Base-by-base conservation (phyloP, 2,113 vertebrate genomes). In the Psittacus erithacus region DNA sequence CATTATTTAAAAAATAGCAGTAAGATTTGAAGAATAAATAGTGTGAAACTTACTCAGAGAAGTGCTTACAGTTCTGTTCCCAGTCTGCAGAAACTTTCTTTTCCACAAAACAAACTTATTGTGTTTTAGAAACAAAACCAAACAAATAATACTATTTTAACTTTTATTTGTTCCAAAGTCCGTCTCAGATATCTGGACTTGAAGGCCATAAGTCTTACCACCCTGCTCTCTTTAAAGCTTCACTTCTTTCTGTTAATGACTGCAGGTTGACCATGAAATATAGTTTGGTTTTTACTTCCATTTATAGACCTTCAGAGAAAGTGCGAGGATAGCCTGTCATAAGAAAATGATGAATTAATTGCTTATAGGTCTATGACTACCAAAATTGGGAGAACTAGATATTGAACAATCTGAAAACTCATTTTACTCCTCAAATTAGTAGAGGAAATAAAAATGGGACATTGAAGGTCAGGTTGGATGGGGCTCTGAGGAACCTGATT, bases 381-480 rank as follows among this genome's bases (percentile, higher is more conserved):
- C 10, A 78, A 46, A 69, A 33, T 2, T 29, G 20, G 24, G 33
- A 80, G 6, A 39, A 38, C 5, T 44, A 18, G 35, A 14, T 43
- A 13, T 4, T 39, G 25, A 69, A 28, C 19, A 47, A 24, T 3
- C 22, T 43, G 27, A 70, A 80, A 88, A 52, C 49, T 47, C 15
- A 49, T 57, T 70, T 82, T 78, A 18, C 27, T 29, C 17, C 18
- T 79, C 43, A 55, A 78, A 43, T 8, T 28, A 12, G 9, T 17
- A 29, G 38, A 64, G 47, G 31, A 41, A 64, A 64, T 14, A 59
- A 81, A 49, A 11, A 7, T 17, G 27, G 6, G 41, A 44, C 6
- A 7, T 29, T 67, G 44, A 29, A 17, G 67, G 23, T 43, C 20
- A 5, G 1, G 4, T 6, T 81, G 57, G 43, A 22, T 0, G 1